Conservation (phyloP, 2,797 vertebrate species). For the Hapalemur alaotrensis region DNA sequence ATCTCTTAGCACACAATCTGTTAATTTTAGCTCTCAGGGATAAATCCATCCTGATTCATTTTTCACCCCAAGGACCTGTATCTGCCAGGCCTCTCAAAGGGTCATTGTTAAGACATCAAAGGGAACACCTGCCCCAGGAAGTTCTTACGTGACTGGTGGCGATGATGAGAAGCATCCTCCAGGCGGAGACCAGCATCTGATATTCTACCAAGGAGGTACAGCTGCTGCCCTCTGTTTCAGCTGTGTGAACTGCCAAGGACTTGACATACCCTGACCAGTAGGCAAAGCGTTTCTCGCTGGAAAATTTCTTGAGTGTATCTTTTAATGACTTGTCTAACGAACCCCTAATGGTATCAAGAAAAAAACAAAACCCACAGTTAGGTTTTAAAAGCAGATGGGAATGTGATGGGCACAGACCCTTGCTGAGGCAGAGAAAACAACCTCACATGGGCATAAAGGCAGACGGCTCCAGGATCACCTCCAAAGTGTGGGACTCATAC, state of each 20-base stretch:
- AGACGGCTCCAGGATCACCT: constrained; percentile 33
- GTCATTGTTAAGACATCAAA: neutral
- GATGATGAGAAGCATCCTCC: constrained; percentile 96
- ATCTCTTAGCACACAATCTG: neutral
- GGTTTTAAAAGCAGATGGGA: neutral
- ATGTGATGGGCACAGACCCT: constrained; percentile 16
- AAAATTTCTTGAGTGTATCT: constrained; percentile 92
- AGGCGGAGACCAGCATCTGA: constrained; percentile 96
- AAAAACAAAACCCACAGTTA: constrained; percentile 37
- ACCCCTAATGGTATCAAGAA: constrained; percentile 85
- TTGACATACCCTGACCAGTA: constrained; percentile 97
- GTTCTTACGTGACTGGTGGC: constrained; percentile 91
- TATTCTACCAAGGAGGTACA: constrained; percentile 89
- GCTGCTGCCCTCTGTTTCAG: constrained; percentile 90
- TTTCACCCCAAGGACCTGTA: neutral
- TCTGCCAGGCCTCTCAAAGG: neutral
- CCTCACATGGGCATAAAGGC: constrained; percentile 39
- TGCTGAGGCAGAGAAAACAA: constrained; percentile 47
- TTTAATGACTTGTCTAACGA: constrained; percentile 96
- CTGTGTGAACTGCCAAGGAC: constrained; percentile 90
- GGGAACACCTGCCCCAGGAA: neutral
- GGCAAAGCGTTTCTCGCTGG: constrained; percentile 91
- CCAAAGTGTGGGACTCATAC: constrained; percentile 14
- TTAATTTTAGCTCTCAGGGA: neutral
- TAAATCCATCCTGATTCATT: neutral